Evolutionary conservation across 2,113 vertebrate genomes (phyloP).

Genomic region (Willisornis vidua): DNA sequence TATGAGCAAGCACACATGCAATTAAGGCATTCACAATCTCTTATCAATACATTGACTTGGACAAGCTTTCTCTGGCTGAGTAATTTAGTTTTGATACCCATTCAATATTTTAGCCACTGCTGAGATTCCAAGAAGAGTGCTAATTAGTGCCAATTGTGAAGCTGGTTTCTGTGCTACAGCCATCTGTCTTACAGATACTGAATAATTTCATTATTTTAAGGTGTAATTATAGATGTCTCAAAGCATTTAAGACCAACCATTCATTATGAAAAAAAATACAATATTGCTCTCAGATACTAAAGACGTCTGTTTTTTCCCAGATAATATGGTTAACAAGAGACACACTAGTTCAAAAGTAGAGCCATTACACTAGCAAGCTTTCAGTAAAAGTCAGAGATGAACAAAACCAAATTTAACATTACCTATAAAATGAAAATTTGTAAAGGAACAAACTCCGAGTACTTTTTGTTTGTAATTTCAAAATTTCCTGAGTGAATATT

Average conservation of each 20-base stretch:
- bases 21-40: slow-evolving; percentile 7
- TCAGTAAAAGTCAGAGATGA: neutral
- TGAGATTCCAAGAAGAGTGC: slow-evolving; percentile 35
- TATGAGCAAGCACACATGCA: neutral
- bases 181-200: slow-evolving; percentile 44
- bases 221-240: slow-evolving; percentile 43
- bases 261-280: neutral
- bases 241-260: neutral
- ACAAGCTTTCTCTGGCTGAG: neutral
- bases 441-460: neutral
- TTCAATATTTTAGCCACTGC: slow-evolving; percentile 44
- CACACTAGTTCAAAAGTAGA: neutral
- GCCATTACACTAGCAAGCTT: neutral
- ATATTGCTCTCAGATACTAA: neutral
- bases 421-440: neutral
- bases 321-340: neutral
- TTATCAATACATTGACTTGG: slow-evolving; percentile 23
- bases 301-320: neutral
- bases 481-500: neutral
- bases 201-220: slow-evolving; percentile 52
- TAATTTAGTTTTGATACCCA: slow-evolving; percentile 45
- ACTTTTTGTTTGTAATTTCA: neutral
- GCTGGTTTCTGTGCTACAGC: slow-evolving; percentile 21
- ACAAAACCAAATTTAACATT: neutral
- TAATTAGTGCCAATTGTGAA: slow-evolving; percentile 58